Evolutionary conservation across 2,797 vertebrate genomes (phyloP).

Genomic region (Erpetoichthys calabaricus): DNA sequence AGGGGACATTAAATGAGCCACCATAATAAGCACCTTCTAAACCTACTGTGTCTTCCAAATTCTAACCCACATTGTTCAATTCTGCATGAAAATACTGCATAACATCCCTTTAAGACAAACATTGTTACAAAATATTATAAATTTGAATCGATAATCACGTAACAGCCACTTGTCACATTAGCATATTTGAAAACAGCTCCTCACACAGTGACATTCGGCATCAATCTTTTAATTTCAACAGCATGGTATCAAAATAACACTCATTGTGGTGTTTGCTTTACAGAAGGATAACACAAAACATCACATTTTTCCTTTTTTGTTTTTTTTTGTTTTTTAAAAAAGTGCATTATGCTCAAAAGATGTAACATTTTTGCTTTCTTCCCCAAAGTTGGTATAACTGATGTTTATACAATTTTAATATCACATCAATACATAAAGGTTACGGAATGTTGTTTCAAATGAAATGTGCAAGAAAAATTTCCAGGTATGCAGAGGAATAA

Average conservation of each 20-base stretch:
- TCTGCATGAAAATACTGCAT: no score
- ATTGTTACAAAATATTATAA: no score
- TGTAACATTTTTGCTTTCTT: neutral
- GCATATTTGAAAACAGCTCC: neutral
- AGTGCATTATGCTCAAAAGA: neutral
- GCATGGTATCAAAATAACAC: neutral
- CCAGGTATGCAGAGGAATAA: no score
- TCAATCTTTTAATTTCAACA: neutral
- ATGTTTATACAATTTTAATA: neutral
- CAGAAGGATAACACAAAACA: neutral
- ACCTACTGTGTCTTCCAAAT: no score
- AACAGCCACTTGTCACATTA: neutral
- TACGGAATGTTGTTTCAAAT: slow-evolving; percentile 1
- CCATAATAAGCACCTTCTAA: no score
- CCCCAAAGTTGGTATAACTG: neutral
- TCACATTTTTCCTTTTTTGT: neutral
- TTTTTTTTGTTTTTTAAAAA: neutral
- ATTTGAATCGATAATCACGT: neutral
- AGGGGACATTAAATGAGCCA: no score
- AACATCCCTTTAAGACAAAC: no score
- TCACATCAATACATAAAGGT: neutral
- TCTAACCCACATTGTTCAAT: no score
- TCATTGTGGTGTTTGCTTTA: no score
- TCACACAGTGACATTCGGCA: neutral
- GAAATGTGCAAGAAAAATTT: neutral